A percentile compares a stretch with the other conserved stretches of the same genome.
Evolutionary conservation across 2,797 vertebrate species (phyloP).

Genomic region (Oryzias dopingdopingensis): DNA sequence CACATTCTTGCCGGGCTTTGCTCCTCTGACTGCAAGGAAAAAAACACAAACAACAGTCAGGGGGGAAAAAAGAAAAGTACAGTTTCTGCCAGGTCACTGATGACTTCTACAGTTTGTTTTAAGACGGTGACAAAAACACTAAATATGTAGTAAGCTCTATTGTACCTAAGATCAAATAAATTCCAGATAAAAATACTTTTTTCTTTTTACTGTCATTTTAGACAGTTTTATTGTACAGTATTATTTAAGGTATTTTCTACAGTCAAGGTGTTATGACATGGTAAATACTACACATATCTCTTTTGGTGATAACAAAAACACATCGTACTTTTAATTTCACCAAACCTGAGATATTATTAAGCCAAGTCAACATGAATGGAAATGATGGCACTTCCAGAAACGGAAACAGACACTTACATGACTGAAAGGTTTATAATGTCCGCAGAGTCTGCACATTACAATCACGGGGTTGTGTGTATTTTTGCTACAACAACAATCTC

Average conservation of each 20-base stretch:
- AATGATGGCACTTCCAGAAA: not conserved
- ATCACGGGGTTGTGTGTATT: not conserved
- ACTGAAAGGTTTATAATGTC: not conserved
- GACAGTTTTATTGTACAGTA: too few relatives aligned
- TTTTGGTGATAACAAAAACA: too few relatives aligned
- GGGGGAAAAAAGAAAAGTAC: not conserved
- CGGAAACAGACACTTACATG: not conserved
- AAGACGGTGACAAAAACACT: not conserved
- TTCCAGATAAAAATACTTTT: too few relatives aligned
- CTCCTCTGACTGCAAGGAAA: slow-evolving; percentile 85
- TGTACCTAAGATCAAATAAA: too few relatives aligned
- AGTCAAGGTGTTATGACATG: too few relatives aligned
- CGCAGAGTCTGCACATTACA: not conserved
- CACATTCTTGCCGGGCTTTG: slow-evolving; percentile 97
- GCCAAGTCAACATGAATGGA: not conserved
- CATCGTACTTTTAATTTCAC: too few relatives aligned
- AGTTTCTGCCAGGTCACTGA: not conserved
- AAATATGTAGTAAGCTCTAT: not conserved
- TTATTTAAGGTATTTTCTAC: too few relatives aligned
- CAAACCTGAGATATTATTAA: too few relatives aligned
- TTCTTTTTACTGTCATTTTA: too few relatives aligned
- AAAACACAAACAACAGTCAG: slow-evolving; percentile 28
- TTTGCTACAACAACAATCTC: not conserved
- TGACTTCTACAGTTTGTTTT: not conserved
- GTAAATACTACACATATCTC: too few relatives aligned